These are phyloP conservation scores for Calephelis virginiensis DNA, from an alignment of 1,140 invertebrate species.

Conservation along the genomic window DNA sequence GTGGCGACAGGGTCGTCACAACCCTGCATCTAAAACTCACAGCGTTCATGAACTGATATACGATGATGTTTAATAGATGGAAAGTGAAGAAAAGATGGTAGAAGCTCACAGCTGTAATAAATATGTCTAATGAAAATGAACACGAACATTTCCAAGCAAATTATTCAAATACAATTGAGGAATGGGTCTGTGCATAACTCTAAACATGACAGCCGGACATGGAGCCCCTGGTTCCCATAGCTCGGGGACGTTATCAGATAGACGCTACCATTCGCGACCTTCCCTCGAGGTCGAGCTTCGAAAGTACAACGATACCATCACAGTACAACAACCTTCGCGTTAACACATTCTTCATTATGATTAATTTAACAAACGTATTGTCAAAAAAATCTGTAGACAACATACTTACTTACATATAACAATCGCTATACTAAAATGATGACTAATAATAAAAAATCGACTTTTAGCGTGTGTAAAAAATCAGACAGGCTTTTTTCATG, in stretches of 20 bases:
- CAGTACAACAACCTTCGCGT: conserved; percentile 28
- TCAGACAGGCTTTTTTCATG: too few relatives aligned
- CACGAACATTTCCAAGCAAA: not conserved
- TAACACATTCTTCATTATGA: not conserved
- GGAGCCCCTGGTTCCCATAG: conserved; percentile 4
- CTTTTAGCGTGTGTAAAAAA: too few relatives aligned
- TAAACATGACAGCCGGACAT: conserved; percentile 17
- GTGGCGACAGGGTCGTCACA: too few relatives aligned
- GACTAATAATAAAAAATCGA: too few relatives aligned
- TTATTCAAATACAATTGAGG: conserved; percentile 1
- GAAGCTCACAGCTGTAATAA: too few relatives aligned
- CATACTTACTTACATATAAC: not conserved
- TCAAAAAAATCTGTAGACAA: not conserved
- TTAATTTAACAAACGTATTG: not conserved
- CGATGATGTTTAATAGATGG: too few relatives aligned
- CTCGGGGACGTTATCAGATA: conserved; percentile 4
- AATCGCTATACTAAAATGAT: not conserved
- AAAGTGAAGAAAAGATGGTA: too few relatives aligned
- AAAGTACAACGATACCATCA: conserved; percentile 30
- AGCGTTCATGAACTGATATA: too few relatives aligned
- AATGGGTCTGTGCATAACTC: not conserved
- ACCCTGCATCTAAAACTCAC: too few relatives aligned
- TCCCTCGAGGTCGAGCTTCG: conserved; percentile 23
- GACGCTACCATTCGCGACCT: conserved; percentile 22
- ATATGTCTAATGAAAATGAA: too few relatives aligned